These are phyloP conservation scores for Myotis vivesi DNA, from an alignment of 2,797 vertebrate species.

Conservation along the genomic window DNA sequence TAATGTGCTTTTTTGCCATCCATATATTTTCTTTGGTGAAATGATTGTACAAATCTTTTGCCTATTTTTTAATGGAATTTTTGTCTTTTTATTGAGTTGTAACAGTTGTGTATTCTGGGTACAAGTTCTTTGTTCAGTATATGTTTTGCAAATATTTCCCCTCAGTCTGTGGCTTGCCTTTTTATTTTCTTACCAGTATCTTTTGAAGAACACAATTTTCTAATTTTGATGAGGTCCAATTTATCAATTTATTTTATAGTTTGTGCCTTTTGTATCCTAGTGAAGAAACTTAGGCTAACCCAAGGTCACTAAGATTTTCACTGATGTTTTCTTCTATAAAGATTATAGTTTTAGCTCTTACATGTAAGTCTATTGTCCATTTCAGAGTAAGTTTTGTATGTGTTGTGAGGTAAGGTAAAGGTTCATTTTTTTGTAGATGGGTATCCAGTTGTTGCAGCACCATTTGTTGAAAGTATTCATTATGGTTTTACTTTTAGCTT, in stretches of 20 bases:
- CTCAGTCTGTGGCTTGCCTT: neutral
- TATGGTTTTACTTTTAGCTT: conserved; percentile 2
- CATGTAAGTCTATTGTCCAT: neutral
- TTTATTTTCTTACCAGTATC: conserved; percentile 6
- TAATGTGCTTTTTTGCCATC: neutral
- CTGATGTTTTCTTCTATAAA: neutral
- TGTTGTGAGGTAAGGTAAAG: neutral
- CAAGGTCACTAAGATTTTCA: neutral
- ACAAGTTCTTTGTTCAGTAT: neutral
- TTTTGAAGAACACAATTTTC: neutral
- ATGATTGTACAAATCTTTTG: neutral
- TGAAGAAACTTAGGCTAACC: neutral
- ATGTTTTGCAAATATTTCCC: neutral
- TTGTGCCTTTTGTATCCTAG: conserved; percentile 1
- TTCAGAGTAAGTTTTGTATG: neutral
- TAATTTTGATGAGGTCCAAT: neutral
- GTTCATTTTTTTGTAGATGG: neutral
- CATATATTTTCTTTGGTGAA: neutral
- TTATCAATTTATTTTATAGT: neutral
- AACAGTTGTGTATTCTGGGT: neutral
- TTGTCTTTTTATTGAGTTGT: neutral
- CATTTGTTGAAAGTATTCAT: conserved; percentile 2
- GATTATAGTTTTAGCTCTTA: neutral
- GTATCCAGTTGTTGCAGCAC: neutral
- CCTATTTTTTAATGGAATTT: neutral